Percentiles rank a stretch among this genome's conserved stretches.
Evolutionary conservation across 2,113 vertebrate genomes (phyloP).

Genomic region (Stomatorhinus ivindoensis): DNA sequence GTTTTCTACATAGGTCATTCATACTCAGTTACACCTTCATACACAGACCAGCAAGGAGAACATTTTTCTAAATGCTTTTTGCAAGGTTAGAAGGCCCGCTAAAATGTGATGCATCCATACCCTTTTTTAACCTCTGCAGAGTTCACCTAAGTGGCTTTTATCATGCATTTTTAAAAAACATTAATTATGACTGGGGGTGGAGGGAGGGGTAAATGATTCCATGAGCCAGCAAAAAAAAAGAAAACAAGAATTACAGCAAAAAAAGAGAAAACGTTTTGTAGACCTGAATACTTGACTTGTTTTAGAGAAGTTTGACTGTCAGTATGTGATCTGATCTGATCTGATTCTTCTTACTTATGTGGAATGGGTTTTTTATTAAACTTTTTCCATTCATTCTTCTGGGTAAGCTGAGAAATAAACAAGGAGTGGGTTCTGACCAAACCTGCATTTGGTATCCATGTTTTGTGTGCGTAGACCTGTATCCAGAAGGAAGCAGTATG

Average conservation of each 20-base stretch:
- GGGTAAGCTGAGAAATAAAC: slow-evolving; percentile 18
- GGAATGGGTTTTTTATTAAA: neutral
- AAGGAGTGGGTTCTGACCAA: neutral
- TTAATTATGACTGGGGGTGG: neutral
- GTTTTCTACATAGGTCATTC: slow-evolving; percentile 51
- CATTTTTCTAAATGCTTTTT: neutral
- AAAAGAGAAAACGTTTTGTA: neutral
- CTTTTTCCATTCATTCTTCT: neutral
- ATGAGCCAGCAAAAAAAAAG: neutral
- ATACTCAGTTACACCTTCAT: slow-evolving; percentile 14
- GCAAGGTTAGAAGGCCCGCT: neutral
- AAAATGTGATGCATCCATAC: neutral
- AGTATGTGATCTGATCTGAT: neutral
- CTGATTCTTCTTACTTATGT: neutral
- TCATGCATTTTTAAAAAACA: neutral
- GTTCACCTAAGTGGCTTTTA: slow-evolving; percentile 1
- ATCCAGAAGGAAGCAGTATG: neutral
- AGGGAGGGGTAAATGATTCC: neutral
- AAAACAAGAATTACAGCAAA: neutral
- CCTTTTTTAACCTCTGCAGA: neutral
- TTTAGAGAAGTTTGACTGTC: neutral
- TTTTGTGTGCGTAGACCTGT: neutral
- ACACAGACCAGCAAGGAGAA: neutral
- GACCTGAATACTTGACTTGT: neutral
- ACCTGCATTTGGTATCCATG: slow-evolving; percentile 5